Base-by-base conservation (phyloP, 2,797 vertebrate genomes). In the Erpetoichthys calabaricus region DNA sequence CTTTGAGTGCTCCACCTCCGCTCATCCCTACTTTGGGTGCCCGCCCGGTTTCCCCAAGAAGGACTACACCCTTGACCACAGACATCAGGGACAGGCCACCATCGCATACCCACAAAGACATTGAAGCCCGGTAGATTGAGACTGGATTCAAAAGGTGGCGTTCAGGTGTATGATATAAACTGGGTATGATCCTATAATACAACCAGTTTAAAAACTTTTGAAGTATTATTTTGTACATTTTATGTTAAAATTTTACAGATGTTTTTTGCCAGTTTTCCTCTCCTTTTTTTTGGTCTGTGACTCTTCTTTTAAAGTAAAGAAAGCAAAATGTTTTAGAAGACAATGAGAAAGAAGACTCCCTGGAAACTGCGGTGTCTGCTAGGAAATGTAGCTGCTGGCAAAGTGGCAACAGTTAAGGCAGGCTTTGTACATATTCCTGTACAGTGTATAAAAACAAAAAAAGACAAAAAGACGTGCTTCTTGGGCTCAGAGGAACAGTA, bases 81-180 rank as follows among this genome's bases (percentile, higher is more conserved):
- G 94, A 98, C 75, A 90, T 95, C 66, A 85, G 94, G 77, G 94
- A 97, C 80, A 86, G 91, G 76, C 82, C 92, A 1, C 79, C 90
- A 54, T 89, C 87, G 56, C 89, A 90, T 69, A 85, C 86, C 46
- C 91, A 95, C 77, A 98, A 98, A 85, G 92, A 98, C 76, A 97
- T 98, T 0, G 94, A 98, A 75, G 94, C 94, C 3, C 91, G 92
- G 71, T 98, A 85, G 94, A 67, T 79, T 56, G 74, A 69, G 44
- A 1, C 10, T 51, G 5, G 73, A 68, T 62, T 65, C 62, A 46
- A 5, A 9, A 1, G 0, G 25, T 25, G 25, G 25, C 25, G 25
- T 25, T 25, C 25, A 25, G 25, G 25, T 25, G 25, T 25, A 25
- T 2, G 25, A 25, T 25, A 25, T 25, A 25, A 61, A 74, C 72